Conservation (phyloP, 2,888 invertebrate genomes). For the Drosophila anceps region DNA sequence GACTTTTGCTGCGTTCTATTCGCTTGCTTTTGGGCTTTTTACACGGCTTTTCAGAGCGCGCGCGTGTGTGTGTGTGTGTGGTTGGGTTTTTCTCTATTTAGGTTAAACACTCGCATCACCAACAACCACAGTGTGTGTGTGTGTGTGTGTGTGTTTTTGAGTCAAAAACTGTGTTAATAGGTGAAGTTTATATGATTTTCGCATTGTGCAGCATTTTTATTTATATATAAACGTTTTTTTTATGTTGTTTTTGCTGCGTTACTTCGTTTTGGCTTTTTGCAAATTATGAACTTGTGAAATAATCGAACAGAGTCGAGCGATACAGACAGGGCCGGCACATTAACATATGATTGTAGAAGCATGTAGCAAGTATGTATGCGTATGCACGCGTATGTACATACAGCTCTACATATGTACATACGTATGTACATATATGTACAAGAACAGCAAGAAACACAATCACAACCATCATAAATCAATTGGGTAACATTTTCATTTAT, state of each 20-base stretch:
- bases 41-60: slow-evolving; percentile 5
- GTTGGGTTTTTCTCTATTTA: slow-evolving; percentile 44
- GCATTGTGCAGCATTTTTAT: slow-evolving; percentile 33
- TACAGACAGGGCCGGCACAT: slow-evolving; percentile 4
- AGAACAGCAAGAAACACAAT: slow-evolving; percentile 1
- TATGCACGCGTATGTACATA: background rate
- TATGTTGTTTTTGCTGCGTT: slow-evolving; percentile 14
- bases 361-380: too few species aligned
- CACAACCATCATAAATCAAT: slow-evolving; percentile 62
- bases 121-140: background rate
- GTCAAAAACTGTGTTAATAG: slow-evolving; percentile 72
- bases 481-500: slow-evolving; percentile 72
- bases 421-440: too few species aligned
- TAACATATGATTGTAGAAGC: slow-evolving; percentile 4
- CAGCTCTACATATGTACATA: background rate
- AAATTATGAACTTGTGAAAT: slow-evolving; percentile 1
- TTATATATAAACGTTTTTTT: background rate
- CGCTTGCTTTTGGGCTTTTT: slow-evolving; percentile 18
- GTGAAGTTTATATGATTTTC: slow-evolving; percentile 67
- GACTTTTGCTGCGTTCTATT: slow-evolving; percentile 24
- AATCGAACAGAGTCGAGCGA: background rate
- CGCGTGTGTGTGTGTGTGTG: background rate
- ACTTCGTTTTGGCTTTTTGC: slow-evolving; percentile 21
- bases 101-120: slow-evolving; percentile 62
- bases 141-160: background rate